Evolutionary conservation across 2,888 invertebrate species (phyloP).

Genomic region (Pammene aurita): DNA sequence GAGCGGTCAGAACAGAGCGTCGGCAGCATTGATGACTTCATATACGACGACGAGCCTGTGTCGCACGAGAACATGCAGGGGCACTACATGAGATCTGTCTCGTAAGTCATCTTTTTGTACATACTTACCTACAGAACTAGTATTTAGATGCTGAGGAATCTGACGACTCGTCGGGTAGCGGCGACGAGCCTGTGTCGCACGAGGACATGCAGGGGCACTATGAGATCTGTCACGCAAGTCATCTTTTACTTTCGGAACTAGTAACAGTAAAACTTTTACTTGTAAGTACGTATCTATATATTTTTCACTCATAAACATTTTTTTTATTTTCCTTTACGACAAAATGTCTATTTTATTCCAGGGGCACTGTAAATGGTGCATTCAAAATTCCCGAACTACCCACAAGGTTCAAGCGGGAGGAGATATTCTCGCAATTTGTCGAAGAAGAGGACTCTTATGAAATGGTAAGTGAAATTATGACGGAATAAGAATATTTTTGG

Average conservation of each 20-base stretch:
- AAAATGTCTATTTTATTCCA: too few species aligned
- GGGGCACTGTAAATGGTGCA: constrained; percentile 83
- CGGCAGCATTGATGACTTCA: constrained; percentile 81
- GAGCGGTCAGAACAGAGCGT: constrained; percentile 75
- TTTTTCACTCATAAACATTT: too few species aligned
- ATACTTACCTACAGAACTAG: not conserved
- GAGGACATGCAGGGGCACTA: constrained; percentile 80
- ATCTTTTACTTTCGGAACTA: constrained; percentile 39
- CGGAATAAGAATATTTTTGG: too few species aligned
- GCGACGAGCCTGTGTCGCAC: constrained; percentile 65
- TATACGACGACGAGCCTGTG: constrained; percentile 62
- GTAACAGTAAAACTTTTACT: too few species aligned
- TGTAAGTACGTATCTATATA: too few species aligned
- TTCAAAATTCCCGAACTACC: constrained; percentile 85
- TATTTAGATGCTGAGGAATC: too few species aligned
- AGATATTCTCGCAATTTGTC: constrained; percentile 80
- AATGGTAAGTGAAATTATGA: constrained; percentile 59
- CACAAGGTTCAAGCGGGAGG: constrained; percentile 62
- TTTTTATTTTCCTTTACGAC: too few species aligned
- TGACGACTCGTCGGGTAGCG: too few species aligned
- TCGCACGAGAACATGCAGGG: constrained; percentile 68
- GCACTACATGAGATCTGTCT: constrained; percentile 86
- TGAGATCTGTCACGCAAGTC: constrained; percentile 84
- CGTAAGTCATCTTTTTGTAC: constrained; percentile 70
- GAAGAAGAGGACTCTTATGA: constrained; percentile 80